Conservation (phyloP, 2,113 vertebrate species). For the Eira barbara region DNA sequence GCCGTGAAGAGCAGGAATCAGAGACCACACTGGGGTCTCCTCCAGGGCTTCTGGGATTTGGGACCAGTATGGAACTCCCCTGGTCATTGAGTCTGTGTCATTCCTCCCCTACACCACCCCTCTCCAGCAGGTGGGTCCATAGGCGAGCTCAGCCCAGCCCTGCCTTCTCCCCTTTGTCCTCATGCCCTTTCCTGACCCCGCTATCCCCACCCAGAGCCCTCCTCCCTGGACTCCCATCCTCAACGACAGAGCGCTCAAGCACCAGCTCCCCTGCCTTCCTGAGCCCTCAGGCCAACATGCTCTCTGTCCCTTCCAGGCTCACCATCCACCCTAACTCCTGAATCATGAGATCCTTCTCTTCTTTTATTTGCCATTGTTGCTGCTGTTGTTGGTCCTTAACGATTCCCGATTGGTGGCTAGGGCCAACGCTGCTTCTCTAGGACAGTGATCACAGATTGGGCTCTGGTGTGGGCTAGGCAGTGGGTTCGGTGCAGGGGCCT, state of each 20-base stretch:
- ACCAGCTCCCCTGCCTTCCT: not conserved
- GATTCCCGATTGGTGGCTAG: not conserved
- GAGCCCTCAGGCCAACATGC: accelerated
- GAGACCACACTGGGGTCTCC: no score
- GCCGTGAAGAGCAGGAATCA: not conserved
- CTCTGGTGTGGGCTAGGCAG: no score
- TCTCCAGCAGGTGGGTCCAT: no score
- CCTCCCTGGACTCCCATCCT: no score
- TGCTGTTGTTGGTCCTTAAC: not conserved
- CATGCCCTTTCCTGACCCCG: not conserved
- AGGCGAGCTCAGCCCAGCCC: not conserved
- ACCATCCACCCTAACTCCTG: not conserved
- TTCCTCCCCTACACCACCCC: not conserved
- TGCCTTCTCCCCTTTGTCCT: not conserved
- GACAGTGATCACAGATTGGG: not conserved
- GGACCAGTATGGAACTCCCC: not conserved
- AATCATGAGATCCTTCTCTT: accelerated
- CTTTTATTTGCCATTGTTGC: not conserved
- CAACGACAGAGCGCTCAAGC: accelerated
- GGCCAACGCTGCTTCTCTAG: not conserved
- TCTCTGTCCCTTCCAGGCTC: not conserved
- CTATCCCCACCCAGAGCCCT: no score
- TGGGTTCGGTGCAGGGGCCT: no score
- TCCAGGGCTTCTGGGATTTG: not conserved
- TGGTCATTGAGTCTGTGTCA: not conserved